Percentiles rank a stretch among this genome's conserved stretches.
phyloP scores from a whole-genome alignment of 2,113 vertebrate species.

The Engraulis encrasicolus region DNA sequence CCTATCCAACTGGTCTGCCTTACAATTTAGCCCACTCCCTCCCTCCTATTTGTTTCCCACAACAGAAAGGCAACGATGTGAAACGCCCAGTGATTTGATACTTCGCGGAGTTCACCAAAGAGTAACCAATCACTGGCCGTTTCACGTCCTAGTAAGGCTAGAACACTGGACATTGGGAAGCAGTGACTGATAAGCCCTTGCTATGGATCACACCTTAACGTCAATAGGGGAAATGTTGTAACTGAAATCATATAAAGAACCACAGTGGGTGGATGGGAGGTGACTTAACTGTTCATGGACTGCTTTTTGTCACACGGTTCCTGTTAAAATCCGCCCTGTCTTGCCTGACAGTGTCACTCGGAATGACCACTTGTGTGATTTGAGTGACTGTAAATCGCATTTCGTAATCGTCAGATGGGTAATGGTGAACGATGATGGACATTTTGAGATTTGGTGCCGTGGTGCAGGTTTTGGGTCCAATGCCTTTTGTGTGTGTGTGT shows the following conservation, averaged over 20 bases:
- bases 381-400: background rate
- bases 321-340: background rate
- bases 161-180: too few species aligned
- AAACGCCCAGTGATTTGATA: background rate
- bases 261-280: background rate
- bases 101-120: too few species aligned
- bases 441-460: background rate
- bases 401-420: background rate
- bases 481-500: conserved; percentile 10
- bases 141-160: too few species aligned
- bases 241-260: background rate
- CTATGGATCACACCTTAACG: too few species aligned
- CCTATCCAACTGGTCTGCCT: background rate
- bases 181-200: too few species aligned
- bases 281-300: background rate
- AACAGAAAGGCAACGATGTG: background rate
- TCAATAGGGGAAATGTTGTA: background rate
- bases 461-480: conserved; percentile 35
- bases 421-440: too few species aligned
- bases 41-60: background rate
- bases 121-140: too few species aligned
- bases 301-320: background rate
- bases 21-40: background rate
- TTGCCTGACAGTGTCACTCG: background rate
- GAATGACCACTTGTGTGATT: background rate